Evolutionary conservation across 2,888 invertebrate genomes (phyloP).

Genomic region (Mellilla xanthometata): DNA sequence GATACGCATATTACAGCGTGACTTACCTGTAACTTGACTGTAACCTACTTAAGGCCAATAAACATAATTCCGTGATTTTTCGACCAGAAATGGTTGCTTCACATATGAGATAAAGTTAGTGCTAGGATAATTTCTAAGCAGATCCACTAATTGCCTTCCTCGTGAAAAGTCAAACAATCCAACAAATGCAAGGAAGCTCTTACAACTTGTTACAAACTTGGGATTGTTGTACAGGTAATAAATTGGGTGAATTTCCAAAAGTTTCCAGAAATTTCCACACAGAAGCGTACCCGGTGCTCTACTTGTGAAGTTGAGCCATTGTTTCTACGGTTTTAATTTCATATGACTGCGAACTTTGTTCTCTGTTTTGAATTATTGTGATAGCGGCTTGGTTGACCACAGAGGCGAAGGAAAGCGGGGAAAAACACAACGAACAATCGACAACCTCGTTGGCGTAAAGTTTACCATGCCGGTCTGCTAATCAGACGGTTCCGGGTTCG

Average conservation of each 20-base stretch:
- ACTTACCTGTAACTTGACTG: too few relatives aligned
- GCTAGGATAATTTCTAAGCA: background rate
- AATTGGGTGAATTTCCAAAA: conserved; percentile 48
- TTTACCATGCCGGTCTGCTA: too few relatives aligned
- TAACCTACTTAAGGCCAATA: too few relatives aligned
- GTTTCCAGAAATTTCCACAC: conserved; percentile 25
- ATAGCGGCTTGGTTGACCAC: background rate
- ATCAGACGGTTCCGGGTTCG: too few relatives aligned
- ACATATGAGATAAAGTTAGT: too few relatives aligned
- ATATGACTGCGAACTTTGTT: conserved; percentile 21
- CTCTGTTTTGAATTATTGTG: conserved; percentile 6
- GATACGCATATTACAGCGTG: too few relatives aligned
- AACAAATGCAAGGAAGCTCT: conserved; percentile 18
- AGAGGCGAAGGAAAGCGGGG: too few relatives aligned
- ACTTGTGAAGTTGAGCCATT: conserved; percentile 37
- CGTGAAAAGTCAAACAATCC: conserved; percentile 14
- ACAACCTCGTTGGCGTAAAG: too few relatives aligned
- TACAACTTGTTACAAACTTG: conserved; percentile 40
- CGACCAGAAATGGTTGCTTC: background rate
- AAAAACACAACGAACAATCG: too few relatives aligned
- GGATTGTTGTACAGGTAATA: conserved; percentile 43
- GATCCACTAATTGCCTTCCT: conserved; percentile 8
- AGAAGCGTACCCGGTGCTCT: conserved; percentile 38
- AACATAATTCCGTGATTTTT: conserved; percentile 2
- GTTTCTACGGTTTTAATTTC: conserved; percentile 31